Evolutionary conservation across 1,140 invertebrate species (phyloP).

Genomic region (Holotrichia oblita): DNA sequence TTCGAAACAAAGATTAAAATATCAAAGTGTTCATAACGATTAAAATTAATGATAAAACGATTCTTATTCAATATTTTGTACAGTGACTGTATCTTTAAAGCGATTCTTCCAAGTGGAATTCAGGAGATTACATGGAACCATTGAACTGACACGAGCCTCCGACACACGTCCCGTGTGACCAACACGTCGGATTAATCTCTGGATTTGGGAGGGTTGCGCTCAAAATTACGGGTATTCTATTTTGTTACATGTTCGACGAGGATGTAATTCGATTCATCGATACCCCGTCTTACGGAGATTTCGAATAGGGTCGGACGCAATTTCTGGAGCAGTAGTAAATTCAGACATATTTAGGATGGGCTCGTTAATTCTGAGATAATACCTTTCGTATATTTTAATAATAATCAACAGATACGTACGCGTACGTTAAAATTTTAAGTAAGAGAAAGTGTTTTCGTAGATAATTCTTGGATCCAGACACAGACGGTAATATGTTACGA

Average conservation of each 20-base stretch:
- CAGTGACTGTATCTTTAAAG: background rate
- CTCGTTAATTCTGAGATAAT: too few species aligned
- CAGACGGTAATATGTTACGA: background rate
- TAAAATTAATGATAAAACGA: too few species aligned
- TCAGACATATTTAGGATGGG: background rate
- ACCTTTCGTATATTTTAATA: too few species aligned
- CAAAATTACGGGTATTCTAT: slow-evolving; percentile 13
- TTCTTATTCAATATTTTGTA: background rate
- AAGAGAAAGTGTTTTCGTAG: background rate
- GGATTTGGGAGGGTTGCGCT: background rate
- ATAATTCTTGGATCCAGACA: background rate
- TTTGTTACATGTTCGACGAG: background rate
- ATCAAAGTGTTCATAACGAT: too few species aligned
- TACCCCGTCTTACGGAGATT: background rate
- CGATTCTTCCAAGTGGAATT: slow-evolving; percentile 16
- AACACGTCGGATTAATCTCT: slow-evolving; percentile 7
- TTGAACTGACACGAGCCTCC: slow-evolving; percentile 4
- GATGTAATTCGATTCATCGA: slow-evolving; percentile 20
- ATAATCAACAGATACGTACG: too few species aligned
- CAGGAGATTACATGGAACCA: background rate
- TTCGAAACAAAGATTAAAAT: too few species aligned
- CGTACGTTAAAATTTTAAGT: too few species aligned
- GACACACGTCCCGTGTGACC: slow-evolving; percentile 10
- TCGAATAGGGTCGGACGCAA: background rate
- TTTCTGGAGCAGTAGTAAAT: background rate